A percentile compares a stretch with the other conserved stretches of the same genome.
Conservation (phyloP, 2,797 vertebrate genomes). For the Pteropus rufus region DNA sequence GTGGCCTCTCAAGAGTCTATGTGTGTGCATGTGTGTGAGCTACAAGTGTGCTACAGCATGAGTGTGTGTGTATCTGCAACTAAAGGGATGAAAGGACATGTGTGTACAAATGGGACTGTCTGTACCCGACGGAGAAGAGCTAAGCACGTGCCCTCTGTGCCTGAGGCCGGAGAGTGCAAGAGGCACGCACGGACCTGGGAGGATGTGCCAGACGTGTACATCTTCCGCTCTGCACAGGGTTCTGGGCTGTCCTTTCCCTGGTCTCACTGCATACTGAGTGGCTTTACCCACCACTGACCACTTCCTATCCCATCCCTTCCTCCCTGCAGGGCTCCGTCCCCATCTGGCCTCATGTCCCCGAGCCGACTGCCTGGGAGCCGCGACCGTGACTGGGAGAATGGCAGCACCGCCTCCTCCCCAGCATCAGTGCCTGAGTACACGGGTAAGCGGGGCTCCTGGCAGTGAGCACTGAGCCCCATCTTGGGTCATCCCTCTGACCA, state of each 20-base stretch:
- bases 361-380: constrained; percentile 86
- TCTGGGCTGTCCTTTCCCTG: background rate
- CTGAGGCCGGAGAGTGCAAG: background rate
- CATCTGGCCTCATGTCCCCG: constrained; percentile 89
- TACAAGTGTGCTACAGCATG: accelerated
- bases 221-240: background rate
- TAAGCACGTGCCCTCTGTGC: accelerated
- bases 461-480: accelerated
- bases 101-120: too few relatives aligned
- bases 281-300: background rate
- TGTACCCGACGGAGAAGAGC: background rate
- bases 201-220: accelerated
- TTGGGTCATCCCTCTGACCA: background rate
- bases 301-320: background rate
- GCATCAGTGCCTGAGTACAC: constrained; percentile 95
- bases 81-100: background rate
- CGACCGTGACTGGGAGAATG: constrained; percentile 93
- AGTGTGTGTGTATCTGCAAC: accelerated
- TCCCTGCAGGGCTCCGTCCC: constrained; percentile 88
- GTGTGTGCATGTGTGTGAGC: background rate
- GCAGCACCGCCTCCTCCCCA: constrained; percentile 91
- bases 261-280: background rate
- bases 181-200: accelerated
- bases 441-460: constrained; percentile 76
- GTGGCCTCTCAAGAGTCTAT: too few relatives aligned